A percentile compares a stretch with the other conserved stretches of the same genome.
phyloP scores from a whole-genome alignment of 2,113 vertebrate genomes.

The Poeciliopsis occidentalis region DNA sequence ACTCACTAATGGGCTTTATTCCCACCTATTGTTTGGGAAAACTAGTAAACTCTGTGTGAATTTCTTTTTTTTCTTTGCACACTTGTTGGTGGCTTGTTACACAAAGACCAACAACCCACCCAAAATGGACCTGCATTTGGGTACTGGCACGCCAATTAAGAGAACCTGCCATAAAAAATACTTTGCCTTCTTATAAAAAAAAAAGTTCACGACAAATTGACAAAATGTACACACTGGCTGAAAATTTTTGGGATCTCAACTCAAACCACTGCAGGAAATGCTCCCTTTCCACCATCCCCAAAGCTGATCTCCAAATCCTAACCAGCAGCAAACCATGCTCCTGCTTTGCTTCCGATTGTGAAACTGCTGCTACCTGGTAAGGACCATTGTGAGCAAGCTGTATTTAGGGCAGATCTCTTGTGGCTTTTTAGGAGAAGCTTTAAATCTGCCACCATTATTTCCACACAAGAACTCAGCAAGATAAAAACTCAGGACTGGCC shows the following conservation, averaged over 20 bases:
- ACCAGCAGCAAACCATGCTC: constrained; percentile 26
- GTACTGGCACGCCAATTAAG: background rate
- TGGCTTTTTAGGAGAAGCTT: constrained; percentile 58
- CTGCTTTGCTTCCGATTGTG: constrained; percentile 10
- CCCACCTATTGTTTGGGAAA: too few species aligned
- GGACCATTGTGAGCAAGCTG: constrained; percentile 49
- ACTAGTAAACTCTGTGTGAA: background rate
- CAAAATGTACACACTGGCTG: too few species aligned
- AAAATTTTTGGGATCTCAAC: too few species aligned
- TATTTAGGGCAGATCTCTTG: constrained; percentile 72
- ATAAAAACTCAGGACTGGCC: constrained; percentile 64
- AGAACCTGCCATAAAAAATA: background rate
- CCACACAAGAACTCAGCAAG: constrained; percentile 63
- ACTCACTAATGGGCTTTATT: too few species aligned
- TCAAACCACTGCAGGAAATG: too few species aligned
- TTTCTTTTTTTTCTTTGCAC: background rate
- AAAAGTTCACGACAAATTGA: background rate
- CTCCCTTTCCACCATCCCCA: constrained; percentile 6
- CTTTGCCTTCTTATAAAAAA: background rate
- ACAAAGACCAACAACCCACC: background rate
- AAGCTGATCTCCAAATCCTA: constrained; percentile 6
- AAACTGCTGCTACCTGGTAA: constrained; percentile 22
- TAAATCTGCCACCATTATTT: constrained; percentile 63
- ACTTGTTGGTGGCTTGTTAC: too few species aligned
- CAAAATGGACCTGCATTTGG: too few species aligned